A percentile compares a stretch with the other conserved stretches of the same genome.
Conservation (phyloP, 1,140 invertebrate genomes). For the Episyrphus balteatus region DNA sequence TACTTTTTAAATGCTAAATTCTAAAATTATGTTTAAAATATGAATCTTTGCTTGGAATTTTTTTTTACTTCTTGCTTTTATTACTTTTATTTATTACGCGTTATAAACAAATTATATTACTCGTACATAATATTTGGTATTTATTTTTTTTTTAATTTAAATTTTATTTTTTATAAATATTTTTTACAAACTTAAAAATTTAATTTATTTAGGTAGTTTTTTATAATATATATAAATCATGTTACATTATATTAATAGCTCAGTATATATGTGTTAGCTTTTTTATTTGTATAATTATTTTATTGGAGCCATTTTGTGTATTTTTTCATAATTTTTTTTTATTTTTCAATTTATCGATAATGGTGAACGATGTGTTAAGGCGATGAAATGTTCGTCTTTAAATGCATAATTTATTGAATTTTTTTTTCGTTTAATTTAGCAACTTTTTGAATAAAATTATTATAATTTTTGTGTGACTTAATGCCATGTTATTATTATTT, state of each 20-base stretch:
- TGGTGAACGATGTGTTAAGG: too few relatives aligned
- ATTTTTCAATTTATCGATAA: too few relatives aligned
- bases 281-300: neutral
- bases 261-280: neutral
- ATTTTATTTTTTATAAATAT: neutral
- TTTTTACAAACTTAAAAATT: neutral
- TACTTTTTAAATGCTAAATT: neutral
- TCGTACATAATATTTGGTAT: neutral
- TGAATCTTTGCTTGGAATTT: neutral
- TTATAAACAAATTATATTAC: neutral
- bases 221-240: neutral
- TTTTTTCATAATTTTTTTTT: too few relatives aligned
- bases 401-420: too few relatives aligned
- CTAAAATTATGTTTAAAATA: neutral
- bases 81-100: neutral
- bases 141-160: neutral
- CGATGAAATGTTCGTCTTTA: too few relatives aligned
- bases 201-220: too few relatives aligned
- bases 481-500: too few relatives aligned
- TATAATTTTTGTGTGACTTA: too few relatives aligned
- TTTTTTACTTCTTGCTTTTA: neutral
- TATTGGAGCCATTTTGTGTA: neutral
- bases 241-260: neutral
- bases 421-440: too few relatives aligned
- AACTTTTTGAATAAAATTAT: too few relatives aligned